These are phyloP conservation scores for Steinernema khuongi DNA, from an alignment of 1,140 invertebrate species.

Conservation along the genomic window DNA sequence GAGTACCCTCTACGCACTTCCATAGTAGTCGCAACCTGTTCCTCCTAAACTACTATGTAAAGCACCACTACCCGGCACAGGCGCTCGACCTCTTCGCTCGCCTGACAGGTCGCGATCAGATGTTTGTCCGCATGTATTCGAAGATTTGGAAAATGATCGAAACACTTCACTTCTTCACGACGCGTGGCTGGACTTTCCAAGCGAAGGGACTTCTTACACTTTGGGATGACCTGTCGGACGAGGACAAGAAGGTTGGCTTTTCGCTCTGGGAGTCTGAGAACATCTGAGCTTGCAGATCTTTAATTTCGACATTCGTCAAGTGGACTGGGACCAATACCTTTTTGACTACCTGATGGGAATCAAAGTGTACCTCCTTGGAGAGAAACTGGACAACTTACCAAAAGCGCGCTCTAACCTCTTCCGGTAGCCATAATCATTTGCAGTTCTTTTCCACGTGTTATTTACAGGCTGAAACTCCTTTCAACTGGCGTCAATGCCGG, in stretches of 20 bases:
- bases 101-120: conserved; percentile 42
- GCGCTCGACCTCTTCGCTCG: conserved; percentile 38
- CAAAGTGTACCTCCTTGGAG: conserved; percentile 52
- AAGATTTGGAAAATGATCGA: conserved; percentile 58
- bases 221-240: conserved; percentile 43
- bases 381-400: conserved; percentile 45
- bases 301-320: conserved; percentile 56
- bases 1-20: conserved; percentile 55
- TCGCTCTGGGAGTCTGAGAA: not conserved
- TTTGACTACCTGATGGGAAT: conserved; percentile 58
- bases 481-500: conserved; percentile 33
- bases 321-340: conserved; percentile 54
- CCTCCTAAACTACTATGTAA: conserved; percentile 51
- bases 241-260: conserved; percentile 45
- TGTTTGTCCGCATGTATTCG: conserved; percentile 51
- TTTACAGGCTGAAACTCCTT: conserved; percentile 43
- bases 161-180: conserved; percentile 55
- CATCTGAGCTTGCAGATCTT: conserved; percentile 43
- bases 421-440: conserved; percentile 21
- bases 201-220: conserved; percentile 43
- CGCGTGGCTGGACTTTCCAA: conserved; percentile 52
- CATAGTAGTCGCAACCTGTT: conserved; percentile 43
- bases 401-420: conserved; percentile 39
- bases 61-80: conserved; percentile 50
- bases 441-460: not conserved